Percentiles rank a stretch among this genome's conserved stretches.
Evolutionary conservation across 2,113 vertebrate species (phyloP).

Genomic region (Oplegnathus fasciatus): DNA sequence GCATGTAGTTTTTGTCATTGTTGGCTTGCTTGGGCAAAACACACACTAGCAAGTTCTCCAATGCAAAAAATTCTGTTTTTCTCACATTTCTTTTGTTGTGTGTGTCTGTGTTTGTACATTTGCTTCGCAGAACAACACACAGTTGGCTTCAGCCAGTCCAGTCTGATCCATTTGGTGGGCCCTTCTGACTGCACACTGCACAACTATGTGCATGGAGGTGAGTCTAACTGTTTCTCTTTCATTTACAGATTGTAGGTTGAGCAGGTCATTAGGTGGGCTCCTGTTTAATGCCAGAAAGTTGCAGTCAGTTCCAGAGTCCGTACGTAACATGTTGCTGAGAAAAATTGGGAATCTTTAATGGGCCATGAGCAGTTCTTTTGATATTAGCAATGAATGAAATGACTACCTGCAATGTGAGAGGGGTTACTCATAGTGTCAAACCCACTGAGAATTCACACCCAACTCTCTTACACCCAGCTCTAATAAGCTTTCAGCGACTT

Average conservation of each 20-base stretch:
- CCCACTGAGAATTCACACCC: neutral
- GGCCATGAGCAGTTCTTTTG: neutral
- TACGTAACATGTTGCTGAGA: neutral
- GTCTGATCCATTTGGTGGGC: slow-evolving; percentile 95
- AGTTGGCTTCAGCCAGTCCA: slow-evolving; percentile 95
- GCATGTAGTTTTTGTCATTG: neutral
- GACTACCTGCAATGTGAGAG: too few species aligned
- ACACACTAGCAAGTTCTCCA: neutral
- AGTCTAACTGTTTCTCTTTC: slow-evolving; percentile 52
- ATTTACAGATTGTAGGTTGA: neutral
- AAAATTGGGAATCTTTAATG: neutral
- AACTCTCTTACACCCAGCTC: neutral
- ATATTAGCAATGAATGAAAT: neutral
- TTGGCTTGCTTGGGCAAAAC: slow-evolving; percentile 1
- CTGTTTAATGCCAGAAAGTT: neutral
- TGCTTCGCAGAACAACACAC: slow-evolving; percentile 88
- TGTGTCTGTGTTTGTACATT: slow-evolving; percentile 30
- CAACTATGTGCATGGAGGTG: slow-evolving; percentile 94
- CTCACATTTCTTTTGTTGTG: neutral
- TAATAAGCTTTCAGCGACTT: neutral
- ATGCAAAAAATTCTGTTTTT: neutral
- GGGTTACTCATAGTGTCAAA: neutral
- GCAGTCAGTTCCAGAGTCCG: neutral
- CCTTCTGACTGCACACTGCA: slow-evolving; percentile 94
- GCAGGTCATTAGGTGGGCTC: neutral